Conservation (phyloP, 2,888 invertebrate genomes). For the Plusia festucae region DNA sequence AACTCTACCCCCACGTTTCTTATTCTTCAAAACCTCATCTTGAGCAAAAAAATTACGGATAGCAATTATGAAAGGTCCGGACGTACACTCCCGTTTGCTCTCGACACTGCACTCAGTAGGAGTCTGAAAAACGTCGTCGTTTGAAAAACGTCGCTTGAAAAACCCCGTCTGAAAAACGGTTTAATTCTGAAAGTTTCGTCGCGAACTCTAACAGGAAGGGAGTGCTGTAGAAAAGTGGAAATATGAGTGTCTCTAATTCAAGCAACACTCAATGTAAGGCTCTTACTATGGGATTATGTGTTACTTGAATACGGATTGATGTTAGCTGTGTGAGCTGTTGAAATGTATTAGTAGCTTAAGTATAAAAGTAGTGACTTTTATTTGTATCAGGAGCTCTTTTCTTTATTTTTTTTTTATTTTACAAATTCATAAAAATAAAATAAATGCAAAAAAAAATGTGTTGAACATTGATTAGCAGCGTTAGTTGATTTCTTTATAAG, state of each 20-base stretch:
- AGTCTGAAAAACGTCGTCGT: slow-evolving; percentile 47
- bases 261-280: slow-evolving; percentile 31
- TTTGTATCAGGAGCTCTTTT: too few relatives aligned
- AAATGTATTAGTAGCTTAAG: too few relatives aligned
- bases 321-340: neutral
- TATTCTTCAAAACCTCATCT: slow-evolving; percentile 13
- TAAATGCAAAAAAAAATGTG: too few relatives aligned
- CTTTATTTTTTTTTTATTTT: too few relatives aligned
- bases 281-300: slow-evolving; percentile 17
- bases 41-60: slow-evolving; percentile 44
- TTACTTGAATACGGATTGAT: neutral
- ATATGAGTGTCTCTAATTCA: slow-evolving; percentile 65
- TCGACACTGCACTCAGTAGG: slow-evolving; percentile 47
- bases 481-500: too few relatives aligned
- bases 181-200: slow-evolving; percentile 60
- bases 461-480: too few relatives aligned
- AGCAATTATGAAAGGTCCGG: slow-evolving; percentile 50
- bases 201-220: slow-evolving; percentile 48
- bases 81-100: slow-evolving; percentile 40
- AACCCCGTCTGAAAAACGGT: slow-evolving; percentile 59
- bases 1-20: neutral
- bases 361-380: too few relatives aligned
- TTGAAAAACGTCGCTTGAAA: slow-evolving; percentile 38
- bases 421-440: too few relatives aligned
- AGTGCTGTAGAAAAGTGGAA: slow-evolving; percentile 58